phyloP scores from a whole-genome alignment of 2,888 invertebrate species.

The Aporophyla nigra region DNA sequence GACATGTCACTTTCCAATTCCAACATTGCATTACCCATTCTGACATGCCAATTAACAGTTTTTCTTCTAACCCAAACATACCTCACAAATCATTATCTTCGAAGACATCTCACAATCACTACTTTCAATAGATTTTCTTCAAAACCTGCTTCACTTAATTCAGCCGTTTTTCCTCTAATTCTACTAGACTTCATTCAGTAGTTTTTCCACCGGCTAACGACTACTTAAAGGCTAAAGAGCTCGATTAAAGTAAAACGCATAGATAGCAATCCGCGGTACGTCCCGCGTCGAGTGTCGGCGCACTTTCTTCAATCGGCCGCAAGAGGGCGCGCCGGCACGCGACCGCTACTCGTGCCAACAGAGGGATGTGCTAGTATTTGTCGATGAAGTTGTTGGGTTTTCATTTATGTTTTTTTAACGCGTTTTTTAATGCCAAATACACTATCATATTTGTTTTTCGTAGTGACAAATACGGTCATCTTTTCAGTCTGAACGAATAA shows the following conservation, averaged over 20 bases:
- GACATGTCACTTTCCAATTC: conserved; percentile 12
- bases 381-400: conserved; percentile 44
- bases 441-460: no score
- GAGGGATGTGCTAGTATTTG: conserved; percentile 65
- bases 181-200: conserved; percentile 50
- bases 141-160: conserved; percentile 35
- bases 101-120: conserved; percentile 21
- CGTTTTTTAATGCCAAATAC: no score
- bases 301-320: conserved; percentile 80
- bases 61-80: conserved; percentile 12
- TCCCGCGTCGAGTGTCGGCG: conserved; percentile 66
- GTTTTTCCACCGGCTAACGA: conserved; percentile 55
- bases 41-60: conserved; percentile 8
- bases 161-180: conserved; percentile 46
- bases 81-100: conserved; percentile 1
- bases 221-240: conserved; percentile 64
- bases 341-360: conserved; percentile 84
- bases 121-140: conserved; percentile 29
- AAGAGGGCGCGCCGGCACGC: conserved; percentile 86
- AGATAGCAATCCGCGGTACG: conserved; percentile 72
- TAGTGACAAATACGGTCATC: no score
- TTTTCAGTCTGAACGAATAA: neutral
- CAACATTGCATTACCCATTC: conserved; percentile 16
- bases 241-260: conserved; percentile 73
- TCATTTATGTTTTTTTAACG: neutral